Conservation (phyloP, 2,113 vertebrate genomes). For the Cygnus buccinator region DNA sequence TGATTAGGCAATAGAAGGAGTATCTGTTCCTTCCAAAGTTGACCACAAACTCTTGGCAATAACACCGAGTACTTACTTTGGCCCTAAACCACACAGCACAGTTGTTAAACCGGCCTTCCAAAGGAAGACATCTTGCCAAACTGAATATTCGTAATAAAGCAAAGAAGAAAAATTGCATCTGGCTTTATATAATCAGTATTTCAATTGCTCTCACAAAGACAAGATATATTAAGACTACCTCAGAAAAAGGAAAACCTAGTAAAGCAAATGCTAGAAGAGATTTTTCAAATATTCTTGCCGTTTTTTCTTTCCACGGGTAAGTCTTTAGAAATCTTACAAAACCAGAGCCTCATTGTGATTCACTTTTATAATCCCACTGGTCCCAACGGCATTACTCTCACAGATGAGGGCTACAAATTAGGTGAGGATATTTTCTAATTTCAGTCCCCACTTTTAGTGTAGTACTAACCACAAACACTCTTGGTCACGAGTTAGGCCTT, state of each 20-base stretch:
- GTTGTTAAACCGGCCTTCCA: constrained; percentile 28
- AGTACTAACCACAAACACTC: background rate
- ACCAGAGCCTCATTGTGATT: background rate
- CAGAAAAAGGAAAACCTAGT: constrained; percentile 9
- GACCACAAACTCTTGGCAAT: constrained; percentile 70
- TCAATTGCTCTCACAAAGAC: background rate
- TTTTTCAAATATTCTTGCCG: constrained; percentile 4
- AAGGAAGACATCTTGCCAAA: constrained; percentile 28
- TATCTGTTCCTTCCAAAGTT: constrained; percentile 51
- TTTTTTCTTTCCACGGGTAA: background rate
- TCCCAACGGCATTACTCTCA: background rate
- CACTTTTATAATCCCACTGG: background rate
- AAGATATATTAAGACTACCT: background rate
- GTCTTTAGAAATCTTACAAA: background rate
- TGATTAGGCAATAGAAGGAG: constrained; percentile 58
- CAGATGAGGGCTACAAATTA: background rate
- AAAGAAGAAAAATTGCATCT: background rate
- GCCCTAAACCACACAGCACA: constrained; percentile 36
- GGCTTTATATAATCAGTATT: background rate
- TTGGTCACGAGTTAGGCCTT: background rate
- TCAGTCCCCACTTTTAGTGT: background rate
- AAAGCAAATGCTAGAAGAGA: background rate
- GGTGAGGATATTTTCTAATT: background rate
- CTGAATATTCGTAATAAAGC: background rate
- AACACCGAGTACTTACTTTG: constrained; percentile 49